Percentiles rank a stretch among this genome's conserved stretches.
These are phyloP conservation scores for Myotis findleyi DNA, from an alignment of 2,797 vertebrate genomes.

Conservation along the genomic window DNA sequence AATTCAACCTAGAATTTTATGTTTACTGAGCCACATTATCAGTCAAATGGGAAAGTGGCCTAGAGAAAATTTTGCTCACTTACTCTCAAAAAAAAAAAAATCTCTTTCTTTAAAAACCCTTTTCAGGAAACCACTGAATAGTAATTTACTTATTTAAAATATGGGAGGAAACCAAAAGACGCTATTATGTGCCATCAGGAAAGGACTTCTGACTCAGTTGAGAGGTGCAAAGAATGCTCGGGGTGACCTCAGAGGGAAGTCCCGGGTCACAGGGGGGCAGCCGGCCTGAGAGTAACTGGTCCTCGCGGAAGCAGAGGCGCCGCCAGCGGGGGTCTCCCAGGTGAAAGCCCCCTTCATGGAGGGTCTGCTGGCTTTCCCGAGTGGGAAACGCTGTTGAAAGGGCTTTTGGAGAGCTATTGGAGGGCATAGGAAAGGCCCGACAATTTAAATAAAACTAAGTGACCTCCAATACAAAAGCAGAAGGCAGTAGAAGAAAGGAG, in stretches of 20 bases:
- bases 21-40: neutral
- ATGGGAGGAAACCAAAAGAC: neutral
- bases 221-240: neutral
- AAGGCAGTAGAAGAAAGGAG: neutral
- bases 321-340: neutral
- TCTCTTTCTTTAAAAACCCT: neutral
- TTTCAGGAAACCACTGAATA: constrained; percentile 17
- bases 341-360: neutral
- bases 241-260: neutral
- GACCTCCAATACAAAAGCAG: neutral
- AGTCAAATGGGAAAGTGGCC: neutral
- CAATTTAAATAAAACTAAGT: neutral
- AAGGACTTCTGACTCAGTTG: neutral
- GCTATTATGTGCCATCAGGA: neutral
- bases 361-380: neutral
- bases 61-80: constrained; percentile 19
- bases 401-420: neutral
- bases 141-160: constrained; percentile 9
- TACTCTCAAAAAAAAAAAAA: constrained; percentile 2
- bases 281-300: neutral
- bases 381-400: neutral
- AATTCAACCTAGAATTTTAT: neutral
- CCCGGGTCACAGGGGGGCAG: neutral
- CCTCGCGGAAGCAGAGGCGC: neutral
- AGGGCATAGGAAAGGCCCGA: neutral